Base-by-base conservation (phyloP, 2,113 vertebrate genomes). In the Neodontobutis hainanensis region DNA sequence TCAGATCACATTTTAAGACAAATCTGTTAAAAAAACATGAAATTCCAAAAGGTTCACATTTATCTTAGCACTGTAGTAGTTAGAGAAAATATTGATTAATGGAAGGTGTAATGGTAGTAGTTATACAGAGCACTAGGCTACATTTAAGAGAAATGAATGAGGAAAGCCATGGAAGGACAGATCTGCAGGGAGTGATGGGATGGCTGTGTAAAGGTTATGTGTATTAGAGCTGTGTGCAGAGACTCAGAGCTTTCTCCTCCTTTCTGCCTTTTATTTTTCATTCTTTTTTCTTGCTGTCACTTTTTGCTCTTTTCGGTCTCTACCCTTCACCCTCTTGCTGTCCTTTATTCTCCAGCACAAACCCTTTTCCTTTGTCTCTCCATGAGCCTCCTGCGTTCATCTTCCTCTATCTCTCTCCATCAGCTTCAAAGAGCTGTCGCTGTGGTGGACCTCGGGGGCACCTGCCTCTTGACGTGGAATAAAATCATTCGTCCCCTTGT, bases 361-460 rank as follows among this genome's bases (percentile, higher is more conserved):
- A 16, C 61, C 43, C 10, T 57, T 43, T 47, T 65, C 7, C 19
- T 55, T 44, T 58, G 56, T 53, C 48, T 19, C 15, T 65, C 76
- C 63, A n/a, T 52, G 73, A 12, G 48, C 60, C 38, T 12, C 14
- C 12, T 68, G 46, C 40, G 8, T 52, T 47, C 58, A 15, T 46
- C 48, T 69, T 67, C 56, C 55, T 77, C 78, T 19, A 65, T 83
- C 76, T 68, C 78, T 40, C 77, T 82, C 82, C 76, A 84, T 89
- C 85, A 88, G 87, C 88, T 82, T 89, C 88, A 91, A 89, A 89
- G 86, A 71, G 70, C 74, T 12, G 73, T 83, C 80, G 87, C 80
- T 48, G 65, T 86, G 66, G 75, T 55, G 62, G 80, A 82, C 77
- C 89, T 80, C 35, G 50, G 69, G 89, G 88, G 85, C 84, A 65